A percentile compares a stretch with the other conserved stretches of the same genome.
These are phyloP conservation scores for Brevipalpus yothersi DNA, from an alignment of 1,140 invertebrate species.

Conservation along the genomic window DNA sequence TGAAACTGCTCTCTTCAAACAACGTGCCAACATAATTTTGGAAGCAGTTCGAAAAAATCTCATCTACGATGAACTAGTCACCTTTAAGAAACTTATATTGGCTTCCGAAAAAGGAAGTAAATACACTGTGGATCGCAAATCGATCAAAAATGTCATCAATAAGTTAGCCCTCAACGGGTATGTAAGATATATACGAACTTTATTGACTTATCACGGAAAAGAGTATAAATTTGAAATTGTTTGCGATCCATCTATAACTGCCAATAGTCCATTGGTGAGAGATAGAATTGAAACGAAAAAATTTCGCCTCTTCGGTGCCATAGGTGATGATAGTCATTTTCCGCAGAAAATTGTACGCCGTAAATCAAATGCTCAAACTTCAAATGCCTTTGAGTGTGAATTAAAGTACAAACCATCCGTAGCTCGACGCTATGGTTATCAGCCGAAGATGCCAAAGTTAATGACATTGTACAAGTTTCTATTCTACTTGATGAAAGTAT, in stretches of 20 bases:
- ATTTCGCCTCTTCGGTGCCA: conserved; percentile 25
- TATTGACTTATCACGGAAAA: conserved; percentile 23
- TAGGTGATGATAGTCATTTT: background rate
- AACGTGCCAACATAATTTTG: conserved; percentile 32
- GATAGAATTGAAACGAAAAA: conserved; percentile 33
- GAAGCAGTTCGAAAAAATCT: conserved; percentile 27
- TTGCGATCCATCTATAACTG: conserved; percentile 27
- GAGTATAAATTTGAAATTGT: conserved; percentile 28
- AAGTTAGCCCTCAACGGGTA: conserved; percentile 29
- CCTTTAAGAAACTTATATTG: conserved; percentile 28
- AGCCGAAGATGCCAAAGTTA: conserved; percentile 41
- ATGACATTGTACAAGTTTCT: conserved; percentile 36
- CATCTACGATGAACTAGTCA: conserved; percentile 29
- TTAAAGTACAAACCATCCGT: conserved; percentile 9
- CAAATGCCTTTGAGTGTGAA: background rate
- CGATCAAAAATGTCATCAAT: conserved; percentile 28
- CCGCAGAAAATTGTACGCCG: background rate
- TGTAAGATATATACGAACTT: conserved; percentile 31
- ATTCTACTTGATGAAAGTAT: conserved; percentile 33
- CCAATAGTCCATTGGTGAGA: conserved; percentile 27
- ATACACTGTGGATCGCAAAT: conserved; percentile 32
- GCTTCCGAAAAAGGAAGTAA: conserved; percentile 28
- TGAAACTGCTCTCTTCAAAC: conserved; percentile 24
- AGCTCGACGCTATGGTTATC: conserved; percentile 23
- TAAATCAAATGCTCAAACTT: background rate